phyloP scores from a whole-genome alignment of 2,113 vertebrate species.

The Sapajus apella region DNA sequence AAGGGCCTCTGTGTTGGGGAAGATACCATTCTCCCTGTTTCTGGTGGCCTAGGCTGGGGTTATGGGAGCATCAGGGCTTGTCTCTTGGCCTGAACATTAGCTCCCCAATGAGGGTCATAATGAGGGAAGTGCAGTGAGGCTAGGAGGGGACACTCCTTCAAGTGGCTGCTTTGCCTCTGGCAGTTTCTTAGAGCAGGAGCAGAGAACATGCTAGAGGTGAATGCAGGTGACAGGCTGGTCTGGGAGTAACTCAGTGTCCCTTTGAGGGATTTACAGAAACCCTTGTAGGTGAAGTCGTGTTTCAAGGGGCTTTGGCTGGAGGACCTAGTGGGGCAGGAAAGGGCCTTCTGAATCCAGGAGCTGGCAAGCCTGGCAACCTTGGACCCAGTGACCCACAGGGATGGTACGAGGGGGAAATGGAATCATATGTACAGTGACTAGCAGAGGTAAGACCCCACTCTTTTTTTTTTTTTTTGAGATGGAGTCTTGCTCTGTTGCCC shows the following conservation, averaged over 20 bases:
- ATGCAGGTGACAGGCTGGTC: not conserved
- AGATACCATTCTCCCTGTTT: not conserved
- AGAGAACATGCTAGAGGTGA: not conserved
- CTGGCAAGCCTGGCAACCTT: not conserved
- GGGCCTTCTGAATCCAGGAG: not conserved
- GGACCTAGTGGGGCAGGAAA: not conserved
- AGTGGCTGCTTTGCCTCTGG: not conserved
- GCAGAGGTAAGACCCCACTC: not conserved
- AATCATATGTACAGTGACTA: not conserved
- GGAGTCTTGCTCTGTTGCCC: too few relatives aligned
- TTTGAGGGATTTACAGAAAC: not conserved
- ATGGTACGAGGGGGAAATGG: not conserved
- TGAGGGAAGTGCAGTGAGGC: not conserved
- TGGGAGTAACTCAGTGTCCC: not conserved
- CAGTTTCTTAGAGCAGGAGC: not conserved
- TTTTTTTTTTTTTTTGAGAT: too few relatives aligned
- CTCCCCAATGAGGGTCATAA: not conserved
- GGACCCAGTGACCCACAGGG: not conserved
- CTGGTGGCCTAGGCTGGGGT: not conserved
- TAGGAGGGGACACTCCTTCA: not conserved
- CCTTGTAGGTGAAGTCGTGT: not conserved
- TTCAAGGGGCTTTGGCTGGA: not conserved
- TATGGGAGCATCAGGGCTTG: not conserved
- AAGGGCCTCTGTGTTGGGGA: not conserved
- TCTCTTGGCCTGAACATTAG: not conserved